These are phyloP conservation scores for Drosophila neutralis DNA, from an alignment of 2,888 invertebrate species.

Conservation along the genomic window DNA sequence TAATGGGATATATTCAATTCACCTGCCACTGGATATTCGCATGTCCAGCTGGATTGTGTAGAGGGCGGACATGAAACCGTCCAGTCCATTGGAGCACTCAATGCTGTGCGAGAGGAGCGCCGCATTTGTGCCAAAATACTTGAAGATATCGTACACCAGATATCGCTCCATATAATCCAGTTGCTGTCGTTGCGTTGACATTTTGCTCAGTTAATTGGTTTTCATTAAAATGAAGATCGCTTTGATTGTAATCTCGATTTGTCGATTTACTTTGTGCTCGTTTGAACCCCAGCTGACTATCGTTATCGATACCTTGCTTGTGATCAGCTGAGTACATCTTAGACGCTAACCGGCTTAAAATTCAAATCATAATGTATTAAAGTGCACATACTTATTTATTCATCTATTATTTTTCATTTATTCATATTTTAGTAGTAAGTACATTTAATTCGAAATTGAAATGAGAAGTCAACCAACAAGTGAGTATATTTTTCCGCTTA, in stretches of 20 bases:
- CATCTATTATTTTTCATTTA: not conserved
- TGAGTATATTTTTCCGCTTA: not conserved
- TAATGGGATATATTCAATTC: conserved; percentile 5
- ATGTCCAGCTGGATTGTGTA: conserved; percentile 73
- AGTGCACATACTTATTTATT: not conserved
- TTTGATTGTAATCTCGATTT: conserved; percentile 7
- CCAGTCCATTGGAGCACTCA: conserved; percentile 76
- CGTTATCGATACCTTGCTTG: conserved; percentile 11
- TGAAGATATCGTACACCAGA: conserved; percentile 74
- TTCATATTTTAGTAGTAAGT: not conserved
- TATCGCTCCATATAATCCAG: conserved; percentile 72
- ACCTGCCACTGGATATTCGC: conserved; percentile 49
- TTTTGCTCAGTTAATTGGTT: conserved; percentile 23
- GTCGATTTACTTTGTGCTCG: not conserved
- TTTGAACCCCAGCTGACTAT: not conserved
- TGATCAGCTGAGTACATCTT: not conserved
- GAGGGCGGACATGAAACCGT: conserved; percentile 83
- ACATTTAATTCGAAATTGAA: not conserved
- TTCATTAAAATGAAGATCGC: conserved; percentile 23
- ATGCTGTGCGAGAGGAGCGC: conserved; percentile 58
- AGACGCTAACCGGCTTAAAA: not conserved
- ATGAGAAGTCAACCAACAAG: not conserved
- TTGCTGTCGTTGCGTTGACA: conserved; percentile 58
- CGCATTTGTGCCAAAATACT: conserved; percentile 65
- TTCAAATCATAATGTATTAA: not conserved